These are phyloP conservation scores for Gambusia yucatana DNA, from an alignment of 2,797 vertebrate species.

Conservation along the genomic window DNA sequence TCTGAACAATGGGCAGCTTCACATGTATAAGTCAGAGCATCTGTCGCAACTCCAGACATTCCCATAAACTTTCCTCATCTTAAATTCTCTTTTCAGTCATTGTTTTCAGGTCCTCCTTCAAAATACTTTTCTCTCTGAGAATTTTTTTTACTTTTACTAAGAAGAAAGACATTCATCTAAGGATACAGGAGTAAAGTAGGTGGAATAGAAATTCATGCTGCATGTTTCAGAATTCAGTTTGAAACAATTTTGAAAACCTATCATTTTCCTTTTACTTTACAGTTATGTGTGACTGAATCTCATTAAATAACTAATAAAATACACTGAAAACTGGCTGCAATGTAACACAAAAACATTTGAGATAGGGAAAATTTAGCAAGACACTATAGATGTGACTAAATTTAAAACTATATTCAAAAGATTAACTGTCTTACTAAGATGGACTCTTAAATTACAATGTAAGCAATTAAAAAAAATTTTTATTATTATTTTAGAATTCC, in stretches of 20 bases:
- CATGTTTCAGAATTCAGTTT: neutral
- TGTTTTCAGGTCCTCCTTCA: neutral
- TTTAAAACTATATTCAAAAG: neutral
- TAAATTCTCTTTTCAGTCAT: neutral
- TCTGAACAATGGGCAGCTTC: neutral
- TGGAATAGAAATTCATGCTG: neutral
- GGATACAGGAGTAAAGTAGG: neutral
- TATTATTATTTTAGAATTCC: neutral
- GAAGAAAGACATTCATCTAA: neutral
- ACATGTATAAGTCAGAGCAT: neutral
- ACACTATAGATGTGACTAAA: neutral
- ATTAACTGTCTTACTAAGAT: neutral
- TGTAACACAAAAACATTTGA: neutral
- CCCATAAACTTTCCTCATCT: neutral
- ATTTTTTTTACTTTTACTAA: neutral
- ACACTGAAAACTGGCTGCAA: neutral
- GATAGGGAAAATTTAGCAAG: neutral
- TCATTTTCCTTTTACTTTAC: neutral
- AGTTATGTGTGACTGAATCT: neutral
- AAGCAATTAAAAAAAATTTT: neutral
- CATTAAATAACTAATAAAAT: neutral
- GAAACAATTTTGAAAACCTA: neutral
- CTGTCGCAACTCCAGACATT: constrained; percentile 2
- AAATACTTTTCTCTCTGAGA: neutral
- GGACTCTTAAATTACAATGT: neutral